Evolutionary conservation across 2,888 invertebrate species (phyloP), one percentile per base, ranked within the genome.

Genomic region (Odontocerum albicorne): DNA sequence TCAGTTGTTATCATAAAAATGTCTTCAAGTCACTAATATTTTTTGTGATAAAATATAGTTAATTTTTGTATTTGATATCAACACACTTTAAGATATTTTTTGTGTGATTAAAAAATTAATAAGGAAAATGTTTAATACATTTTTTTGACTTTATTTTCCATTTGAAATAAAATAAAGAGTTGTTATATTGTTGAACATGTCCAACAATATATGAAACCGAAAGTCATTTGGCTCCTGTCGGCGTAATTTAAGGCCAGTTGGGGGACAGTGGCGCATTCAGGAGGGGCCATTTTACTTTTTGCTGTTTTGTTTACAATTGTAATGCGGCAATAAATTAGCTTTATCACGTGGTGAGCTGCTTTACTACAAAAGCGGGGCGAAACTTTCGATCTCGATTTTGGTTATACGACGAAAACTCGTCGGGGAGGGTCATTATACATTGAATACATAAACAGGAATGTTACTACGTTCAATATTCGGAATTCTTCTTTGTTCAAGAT

Each of bases 281-380:
- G 45, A 54, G 49, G 46, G 59, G 59, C 59, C 49, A 55, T 55
- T 59, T 55, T 32, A 52, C 55, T 59, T 59, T 59, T 59, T 55
- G 59, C 42, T 55, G 50, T 59, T 59, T 59, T 59, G 59, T 59
- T 59, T 59, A 59, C 59, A 55, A 55, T 59, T 59, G 59, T 59
- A 59, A 59, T 55, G 55, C 36, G 52, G 40, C 49, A 46, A 59
- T 59, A 59, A 59, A 59, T 59, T 59, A 55, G 55, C 46, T 46
- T 46, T 46, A 46, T 46, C 46, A 46, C 46, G 46, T 46, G 46
- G 46, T 35, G 46, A 46, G 46, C 21, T 35, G 46, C 35, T 46
- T 35, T 35, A 46, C 19, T 35, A 33, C 15, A 46, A 20, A 27
- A 12, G 46, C 33, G 35, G 44, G 44, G 21, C 3, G 33, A 46